Percentiles rank a stretch among this genome's conserved stretches.
phyloP scores from a whole-genome alignment of 2,888 invertebrate genomes.

The Tipula vernalis region DNA sequence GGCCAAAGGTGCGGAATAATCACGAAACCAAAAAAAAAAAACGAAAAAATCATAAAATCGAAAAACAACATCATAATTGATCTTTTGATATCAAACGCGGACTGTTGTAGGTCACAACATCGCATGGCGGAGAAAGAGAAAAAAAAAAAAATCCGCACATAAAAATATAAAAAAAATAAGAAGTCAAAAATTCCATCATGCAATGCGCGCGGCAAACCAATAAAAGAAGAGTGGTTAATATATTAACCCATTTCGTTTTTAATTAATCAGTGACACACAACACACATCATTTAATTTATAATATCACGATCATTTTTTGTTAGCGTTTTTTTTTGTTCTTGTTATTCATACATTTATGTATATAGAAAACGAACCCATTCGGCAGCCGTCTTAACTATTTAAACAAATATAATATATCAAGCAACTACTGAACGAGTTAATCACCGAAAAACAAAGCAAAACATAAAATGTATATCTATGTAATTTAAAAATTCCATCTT shows the following conservation, averaged over 20 bases:
- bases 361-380: background rate
- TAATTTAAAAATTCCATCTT: background rate
- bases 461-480: background rate
- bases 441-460: background rate
- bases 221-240: background rate
- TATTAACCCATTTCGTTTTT: background rate
- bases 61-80: background rate
- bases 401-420: background rate
- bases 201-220: background rate
- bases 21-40: background rate
- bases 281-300: background rate
- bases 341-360: too few species aligned
- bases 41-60: background rate
- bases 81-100: background rate
- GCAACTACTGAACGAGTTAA: background rate
- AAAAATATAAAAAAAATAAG: background rate
- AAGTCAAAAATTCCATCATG: background rate
- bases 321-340: background rate
- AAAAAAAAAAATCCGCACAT: background rate
- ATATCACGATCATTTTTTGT: background rate
- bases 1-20: background rate
- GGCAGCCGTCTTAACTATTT: background rate
- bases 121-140: background rate
- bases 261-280: slow-evolving; percentile 4
- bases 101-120: background rate